Evolutionary conservation across 2,113 vertebrate species (phyloP), one percentile per base, ranked within the genome.

Genomic region (Festucalex cinctus): DNA sequence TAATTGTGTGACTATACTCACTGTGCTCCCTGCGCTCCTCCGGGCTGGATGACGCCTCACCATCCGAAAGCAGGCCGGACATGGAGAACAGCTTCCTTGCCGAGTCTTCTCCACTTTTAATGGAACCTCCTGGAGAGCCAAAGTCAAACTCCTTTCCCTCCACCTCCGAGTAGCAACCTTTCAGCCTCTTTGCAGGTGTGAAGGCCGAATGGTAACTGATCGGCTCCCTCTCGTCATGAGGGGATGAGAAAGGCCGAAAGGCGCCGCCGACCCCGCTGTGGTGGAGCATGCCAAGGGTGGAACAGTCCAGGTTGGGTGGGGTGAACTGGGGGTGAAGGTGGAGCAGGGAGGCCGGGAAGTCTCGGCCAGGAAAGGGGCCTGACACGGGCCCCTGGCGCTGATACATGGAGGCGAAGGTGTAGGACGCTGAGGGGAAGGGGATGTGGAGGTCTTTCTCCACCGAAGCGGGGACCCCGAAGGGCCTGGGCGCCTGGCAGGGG

Each of bases 361-460:
- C 96, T 85, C 96, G 93, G 85, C 94, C 92, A 1, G 94, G 90
- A 79, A 98, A 99, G 0, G 94, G 92, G 79, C 94, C 94, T 0
- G 95, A 95, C 79, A 96, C 93, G 67, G 94, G 94, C 0, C 94
- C 95, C 86, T 98, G 97, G 62, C 95, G 94, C 83, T 99, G 96
- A 62, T 99, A 99, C 95, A 99, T 96, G 81, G 97, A 99, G 86
- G 97, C 93, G 76, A 99, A 99, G 43, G 97, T 97, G 75, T 99
- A 99, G 22, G 97, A 97, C 81, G 96, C 95, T 0, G 96, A 95
- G 65, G 96, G 95, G 80, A 99, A 98, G 1, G 97, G 95, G 63
- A 98, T 96, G 63, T 98, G 97, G 74, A 95, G 94, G 67, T 99
- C 96, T 86, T 99, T 99, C 71, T 98, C 97, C 88, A 97, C 84